A percentile compares a stretch with the other conserved stretches of the same genome.
Evolutionary conservation across 2,797 vertebrate genomes (phyloP).

Genomic region (Macrochelys suwanniensis): DNA sequence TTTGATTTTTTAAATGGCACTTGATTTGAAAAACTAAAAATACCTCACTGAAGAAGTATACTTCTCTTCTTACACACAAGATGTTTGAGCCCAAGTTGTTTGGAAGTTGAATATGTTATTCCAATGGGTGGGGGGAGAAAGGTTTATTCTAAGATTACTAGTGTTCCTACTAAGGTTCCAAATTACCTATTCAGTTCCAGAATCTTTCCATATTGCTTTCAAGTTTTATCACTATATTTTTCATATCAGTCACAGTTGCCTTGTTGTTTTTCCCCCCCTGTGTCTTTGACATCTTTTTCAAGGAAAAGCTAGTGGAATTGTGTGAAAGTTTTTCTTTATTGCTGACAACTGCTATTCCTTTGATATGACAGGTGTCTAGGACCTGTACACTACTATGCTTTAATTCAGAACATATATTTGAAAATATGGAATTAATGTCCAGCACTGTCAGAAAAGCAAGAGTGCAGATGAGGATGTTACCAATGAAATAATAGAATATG

Average conservation of each 20-base stretch:
- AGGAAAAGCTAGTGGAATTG: constrained; percentile 7
- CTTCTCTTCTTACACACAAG: constrained; percentile 20
- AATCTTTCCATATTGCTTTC: constrained; percentile 46
- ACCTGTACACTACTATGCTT: neutral
- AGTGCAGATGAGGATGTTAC: neutral
- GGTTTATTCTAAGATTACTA: constrained; percentile 39
- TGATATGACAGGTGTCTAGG: neutral
- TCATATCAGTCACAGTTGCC: neutral
- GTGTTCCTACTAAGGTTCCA: constrained; percentile 24
- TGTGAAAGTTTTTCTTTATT: constrained; percentile 33
- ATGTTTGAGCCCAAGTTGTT: constrained; percentile 39
- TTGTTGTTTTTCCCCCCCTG: neutral
- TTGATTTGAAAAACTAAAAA: neutral
- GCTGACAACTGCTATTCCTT: constrained; percentile 40
- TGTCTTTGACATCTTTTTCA: constrained; percentile 14
- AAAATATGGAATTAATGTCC: constrained; percentile 5
- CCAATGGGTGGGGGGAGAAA: neutral
- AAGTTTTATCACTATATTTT: constrained; percentile 35
- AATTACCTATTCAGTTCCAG: constrained; percentile 33
- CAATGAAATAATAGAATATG: neutral
- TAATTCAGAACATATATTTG: neutral
- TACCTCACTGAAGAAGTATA: neutral
- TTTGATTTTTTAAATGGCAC: neutral
- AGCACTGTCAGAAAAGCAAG: neutral
- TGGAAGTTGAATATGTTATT: neutral